phyloP scores from a whole-genome alignment of 2,888 invertebrate species.

The Acrocyrtus sp. region DNA sequence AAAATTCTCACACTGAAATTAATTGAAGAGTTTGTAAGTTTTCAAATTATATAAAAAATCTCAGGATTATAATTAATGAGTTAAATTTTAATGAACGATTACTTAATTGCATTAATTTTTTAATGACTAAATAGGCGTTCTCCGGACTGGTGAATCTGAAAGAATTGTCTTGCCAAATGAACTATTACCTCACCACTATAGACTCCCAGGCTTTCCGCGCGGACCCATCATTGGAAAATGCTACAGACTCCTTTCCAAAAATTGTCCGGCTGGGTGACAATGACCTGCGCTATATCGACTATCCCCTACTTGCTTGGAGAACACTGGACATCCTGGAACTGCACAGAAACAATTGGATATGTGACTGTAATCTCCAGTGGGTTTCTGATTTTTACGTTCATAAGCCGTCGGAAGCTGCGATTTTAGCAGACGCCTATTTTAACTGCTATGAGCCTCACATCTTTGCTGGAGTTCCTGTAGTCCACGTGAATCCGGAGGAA shows the following conservation, averaged over 20 bases:
- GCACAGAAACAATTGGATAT: conserved; percentile 50
- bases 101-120: neutral
- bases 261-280: conserved; percentile 55
- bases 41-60: neutral
- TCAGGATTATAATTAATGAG: too few relatives aligned
- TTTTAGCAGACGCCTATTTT: conserved; percentile 52
- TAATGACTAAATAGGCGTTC: conserved; percentile 50
- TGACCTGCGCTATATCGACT: conserved; percentile 55
- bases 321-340: conserved; percentile 58
- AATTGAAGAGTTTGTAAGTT: conserved; percentile 57
- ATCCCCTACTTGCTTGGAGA: conserved; percentile 53
- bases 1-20: conserved; percentile 28
- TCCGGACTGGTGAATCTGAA: conserved; percentile 47
- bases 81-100: too few relatives aligned
- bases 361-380: conserved; percentile 62
- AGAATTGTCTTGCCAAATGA: conserved; percentile 54
- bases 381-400: conserved; percentile 42
- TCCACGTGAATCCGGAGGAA: conserved; percentile 51
- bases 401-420: conserved; percentile 40
- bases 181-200: conserved; percentile 48
- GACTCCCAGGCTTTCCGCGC: conserved; percentile 54
- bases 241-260: conserved; percentile 50
- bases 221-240: neutral
- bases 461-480: conserved; percentile 52
- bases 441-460: conserved; percentile 56